Evolutionary conservation across 1,140 invertebrate species (phyloP).

Genomic region (Epicauta chinensis): DNA sequence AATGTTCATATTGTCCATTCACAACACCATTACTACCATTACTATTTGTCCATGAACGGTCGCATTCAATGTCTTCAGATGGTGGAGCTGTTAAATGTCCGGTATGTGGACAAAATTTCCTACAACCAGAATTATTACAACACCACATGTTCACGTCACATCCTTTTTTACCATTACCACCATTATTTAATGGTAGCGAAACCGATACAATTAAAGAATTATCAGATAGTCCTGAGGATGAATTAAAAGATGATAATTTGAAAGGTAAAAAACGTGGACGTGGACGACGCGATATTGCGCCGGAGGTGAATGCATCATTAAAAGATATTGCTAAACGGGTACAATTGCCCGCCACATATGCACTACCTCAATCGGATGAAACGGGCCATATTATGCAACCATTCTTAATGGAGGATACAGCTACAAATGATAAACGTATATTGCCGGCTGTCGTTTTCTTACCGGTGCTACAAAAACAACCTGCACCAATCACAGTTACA

Average conservation of each 20-base stretch:
- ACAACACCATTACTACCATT: slow-evolving; percentile 83
- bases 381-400: slow-evolving; percentile 66
- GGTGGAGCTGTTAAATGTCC: slow-evolving; percentile 48
- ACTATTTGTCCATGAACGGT: slow-evolving; percentile 84
- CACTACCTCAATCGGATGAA: slow-evolving; percentile 46
- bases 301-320: slow-evolving; percentile 41
- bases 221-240: slow-evolving; percentile 24
- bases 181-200: slow-evolving; percentile 41
- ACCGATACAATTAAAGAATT: slow-evolving; percentile 35
- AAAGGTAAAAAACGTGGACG: slow-evolving; percentile 40
- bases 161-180: slow-evolving; percentile 50
- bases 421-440: slow-evolving; percentile 48
- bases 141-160: slow-evolving; percentile 54
- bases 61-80: slow-evolving; percentile 51
- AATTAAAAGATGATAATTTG: slow-evolving; percentile 36
- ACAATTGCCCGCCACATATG: slow-evolving; percentile 53
- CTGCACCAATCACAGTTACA: slow-evolving; percentile 74
- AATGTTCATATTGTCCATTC: slow-evolving; percentile 83
- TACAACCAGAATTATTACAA: slow-evolving; percentile 51
- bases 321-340: slow-evolving; percentile 51
- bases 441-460: slow-evolving; percentile 87
- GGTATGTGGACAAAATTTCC: slow-evolving; percentile 52
- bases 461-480: slow-evolving; percentile 79
- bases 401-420: slow-evolving; percentile 68
- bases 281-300: slow-evolving; percentile 40